Evolutionary conservation across 2,113 vertebrate species (phyloP).

Genomic region (Ornithorhynchus anatinus): DNA sequence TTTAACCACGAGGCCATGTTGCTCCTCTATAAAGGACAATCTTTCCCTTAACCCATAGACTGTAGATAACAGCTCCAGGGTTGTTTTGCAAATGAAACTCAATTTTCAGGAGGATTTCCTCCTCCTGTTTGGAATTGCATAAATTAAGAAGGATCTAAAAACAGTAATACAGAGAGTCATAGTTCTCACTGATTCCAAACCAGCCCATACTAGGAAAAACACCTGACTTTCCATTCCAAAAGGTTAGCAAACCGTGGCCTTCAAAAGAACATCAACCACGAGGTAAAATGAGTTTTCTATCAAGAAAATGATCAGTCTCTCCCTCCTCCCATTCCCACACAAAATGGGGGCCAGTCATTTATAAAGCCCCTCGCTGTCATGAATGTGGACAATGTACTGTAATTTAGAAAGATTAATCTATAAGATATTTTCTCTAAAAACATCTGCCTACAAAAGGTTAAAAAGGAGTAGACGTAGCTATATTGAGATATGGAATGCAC

Average conservation of each 20-base stretch:
- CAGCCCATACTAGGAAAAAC: background rate
- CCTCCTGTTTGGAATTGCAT: too few species aligned
- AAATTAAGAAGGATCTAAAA: too few species aligned
- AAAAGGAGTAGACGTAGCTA: background rate
- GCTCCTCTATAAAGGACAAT: too few species aligned
- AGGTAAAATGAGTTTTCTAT: background rate
- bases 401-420: background rate
- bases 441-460: background rate
- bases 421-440: conserved; percentile 15
- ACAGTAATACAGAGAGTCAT: background rate
- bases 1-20: too few species aligned
- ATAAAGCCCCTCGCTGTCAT: accelerated
- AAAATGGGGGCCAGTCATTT: background rate
- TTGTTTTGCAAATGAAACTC: conserved; percentile 52
- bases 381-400: background rate
- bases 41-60: conserved; percentile 42
- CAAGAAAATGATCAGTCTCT: background rate
- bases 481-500: background rate
- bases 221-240: background rate
- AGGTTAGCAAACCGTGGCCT: background rate
- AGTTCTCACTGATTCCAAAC: background rate
- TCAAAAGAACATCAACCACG: background rate
- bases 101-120: conserved; percentile 25
- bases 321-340: background rate
- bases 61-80: conserved; percentile 52